A percentile compares a stretch with the other conserved stretches of the same genome.
Conservation (phyloP, 2,113 vertebrate genomes). For the Girardinichthys multiradiatus region DNA sequence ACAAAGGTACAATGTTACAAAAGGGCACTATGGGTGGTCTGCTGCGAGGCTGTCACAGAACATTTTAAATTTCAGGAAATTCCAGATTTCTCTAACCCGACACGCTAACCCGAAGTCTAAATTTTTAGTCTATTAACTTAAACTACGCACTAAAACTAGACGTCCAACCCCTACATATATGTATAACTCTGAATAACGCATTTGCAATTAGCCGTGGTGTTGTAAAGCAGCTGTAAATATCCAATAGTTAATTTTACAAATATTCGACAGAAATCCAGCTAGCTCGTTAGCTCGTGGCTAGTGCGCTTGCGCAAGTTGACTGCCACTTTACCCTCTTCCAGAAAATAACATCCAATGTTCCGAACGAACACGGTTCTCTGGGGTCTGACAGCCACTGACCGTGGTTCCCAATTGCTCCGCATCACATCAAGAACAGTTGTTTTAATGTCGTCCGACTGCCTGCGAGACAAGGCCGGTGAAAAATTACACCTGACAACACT, state of each 20-base stretch:
- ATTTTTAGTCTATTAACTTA: not conserved
- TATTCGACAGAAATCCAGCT: constrained; percentile 23
- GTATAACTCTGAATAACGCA: accelerated
- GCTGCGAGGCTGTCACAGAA: constrained; percentile 20
- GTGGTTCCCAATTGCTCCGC: too few relatives aligned
- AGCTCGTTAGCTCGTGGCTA: constrained; percentile 24
- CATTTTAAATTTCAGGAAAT: constrained; percentile 25
- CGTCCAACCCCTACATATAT: not conserved
- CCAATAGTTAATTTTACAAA: not conserved
- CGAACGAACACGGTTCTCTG: constrained; percentile 12
- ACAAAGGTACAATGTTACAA: not conserved
- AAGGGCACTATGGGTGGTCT: constrained; percentile 2
- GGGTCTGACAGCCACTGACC: not conserved
- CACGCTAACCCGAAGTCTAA: not conserved
- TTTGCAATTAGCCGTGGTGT: too few relatives aligned
- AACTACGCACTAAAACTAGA: not conserved
- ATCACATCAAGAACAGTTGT: not conserved
- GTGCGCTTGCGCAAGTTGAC: constrained; percentile 62
- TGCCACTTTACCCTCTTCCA: constrained; percentile 38
- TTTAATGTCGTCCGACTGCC: not conserved
- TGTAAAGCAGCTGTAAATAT: accelerated
- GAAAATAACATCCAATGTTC: constrained; percentile 48
- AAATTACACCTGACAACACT: constrained; percentile 63
- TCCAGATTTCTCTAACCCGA: not conserved
- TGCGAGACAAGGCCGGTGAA: constrained; percentile 51